phyloP scores from a whole-genome alignment of 1,140 invertebrate genomes.

The Drosophila arawakana region DNA sequence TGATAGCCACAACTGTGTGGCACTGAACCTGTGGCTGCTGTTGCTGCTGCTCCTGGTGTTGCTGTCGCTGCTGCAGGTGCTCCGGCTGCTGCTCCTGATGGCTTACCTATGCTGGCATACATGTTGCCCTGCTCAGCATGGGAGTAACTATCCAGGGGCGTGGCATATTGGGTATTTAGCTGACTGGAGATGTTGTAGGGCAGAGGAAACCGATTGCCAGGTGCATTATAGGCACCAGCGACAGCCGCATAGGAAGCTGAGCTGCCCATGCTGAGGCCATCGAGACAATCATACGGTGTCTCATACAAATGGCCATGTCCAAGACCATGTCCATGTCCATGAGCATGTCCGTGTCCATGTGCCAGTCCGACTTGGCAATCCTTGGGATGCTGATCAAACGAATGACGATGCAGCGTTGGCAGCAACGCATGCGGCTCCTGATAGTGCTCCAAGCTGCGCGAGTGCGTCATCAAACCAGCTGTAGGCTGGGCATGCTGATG shows the following conservation, averaged over 20 bases:
- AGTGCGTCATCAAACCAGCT: conserved; percentile 73
- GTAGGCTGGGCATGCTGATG: conserved; percentile 29
- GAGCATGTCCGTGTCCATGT: conserved; percentile 24
- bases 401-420: conserved; percentile 71
- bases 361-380: conserved; percentile 48
- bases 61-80: background rate
- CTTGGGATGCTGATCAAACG: conserved; percentile 80
- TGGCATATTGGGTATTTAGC: conserved; percentile 69
- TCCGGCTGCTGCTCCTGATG: background rate
- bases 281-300: conserved; percentile 74
- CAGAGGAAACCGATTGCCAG: conserved; percentile 81
- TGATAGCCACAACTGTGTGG: conserved; percentile 63
- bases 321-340: conserved; percentile 4
- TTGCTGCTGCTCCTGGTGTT: background rate
- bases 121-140: conserved; percentile 48
- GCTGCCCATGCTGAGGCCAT: conserved; percentile 74
- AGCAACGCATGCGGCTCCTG: conserved; percentile 68
- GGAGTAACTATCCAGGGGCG: conserved; percentile 54
- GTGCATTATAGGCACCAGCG: conserved; percentile 75
- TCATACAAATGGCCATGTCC: conserved; percentile 67
- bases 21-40: background rate
- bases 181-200: conserved; percentile 83
- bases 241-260: conserved; percentile 78
- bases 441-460: conserved; percentile 83
- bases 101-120: conserved; percentile 66